phyloP scores from a whole-genome alignment of 2,888 invertebrate genomes.

The Pteria penguin region DNA sequence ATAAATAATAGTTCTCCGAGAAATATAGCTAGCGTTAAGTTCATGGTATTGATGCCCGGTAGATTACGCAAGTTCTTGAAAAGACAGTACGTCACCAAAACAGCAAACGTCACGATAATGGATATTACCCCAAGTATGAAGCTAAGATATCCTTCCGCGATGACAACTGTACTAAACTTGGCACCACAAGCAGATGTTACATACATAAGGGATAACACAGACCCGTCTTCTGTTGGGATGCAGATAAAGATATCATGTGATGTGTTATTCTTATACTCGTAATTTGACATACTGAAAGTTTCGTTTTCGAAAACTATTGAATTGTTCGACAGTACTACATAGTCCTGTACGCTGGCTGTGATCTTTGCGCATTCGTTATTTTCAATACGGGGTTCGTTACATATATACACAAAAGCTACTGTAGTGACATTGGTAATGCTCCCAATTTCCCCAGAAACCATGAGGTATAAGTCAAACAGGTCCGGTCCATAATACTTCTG shows the following conservation, averaged over 20 bases:
- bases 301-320: conserved; percentile 58
- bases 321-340: conserved; percentile 53
- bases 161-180: conserved; percentile 47
- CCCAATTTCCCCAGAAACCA: conserved; percentile 58
- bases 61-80: conserved; percentile 77
- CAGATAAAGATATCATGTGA: conserved; percentile 60
- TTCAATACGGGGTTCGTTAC: conserved; percentile 65
- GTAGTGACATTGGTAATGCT: conserved; percentile 49
- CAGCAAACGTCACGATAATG: conserved; percentile 69
- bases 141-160: conserved; percentile 66
- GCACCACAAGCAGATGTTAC: conserved; percentile 50
- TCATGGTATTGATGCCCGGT: conserved; percentile 79
- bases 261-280: conserved; percentile 55
- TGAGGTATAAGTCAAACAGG: conserved; percentile 65
- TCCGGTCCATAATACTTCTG: conserved; percentile 54
- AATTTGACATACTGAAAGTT: conserved; percentile 58
- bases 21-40: conserved; percentile 75
- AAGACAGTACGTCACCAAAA: conserved; percentile 75
- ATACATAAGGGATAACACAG: background rate
- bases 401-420: conserved; percentile 64
- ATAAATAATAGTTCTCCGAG: conserved; percentile 76
- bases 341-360: conserved; percentile 52
- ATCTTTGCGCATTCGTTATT: conserved; percentile 62
- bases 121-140: conserved; percentile 71
- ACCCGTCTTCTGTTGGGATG: conserved; percentile 41